Evolutionary conservation across 2,888 invertebrate species (phyloP).

Genomic region (Amphipyra tragopoginis): DNA sequence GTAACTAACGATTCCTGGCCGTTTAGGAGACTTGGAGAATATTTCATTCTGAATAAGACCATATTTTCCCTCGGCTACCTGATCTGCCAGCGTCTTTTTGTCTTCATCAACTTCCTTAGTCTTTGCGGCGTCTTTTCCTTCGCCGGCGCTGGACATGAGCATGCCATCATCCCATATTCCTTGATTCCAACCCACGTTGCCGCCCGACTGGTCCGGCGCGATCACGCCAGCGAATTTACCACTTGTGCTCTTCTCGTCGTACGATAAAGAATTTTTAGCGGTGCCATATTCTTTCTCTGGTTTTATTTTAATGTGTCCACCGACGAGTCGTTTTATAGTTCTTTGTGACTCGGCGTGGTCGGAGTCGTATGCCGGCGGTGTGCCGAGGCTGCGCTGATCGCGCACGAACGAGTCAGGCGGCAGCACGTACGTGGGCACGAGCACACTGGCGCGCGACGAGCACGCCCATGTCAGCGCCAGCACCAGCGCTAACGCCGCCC

Average conservation of each 20-base stretch:
- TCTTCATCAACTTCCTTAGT: constrained; percentile 91
- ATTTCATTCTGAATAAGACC: constrained; percentile 96
- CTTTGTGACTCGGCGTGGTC: constrained; percentile 82
- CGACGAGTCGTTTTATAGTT: constrained; percentile 92
- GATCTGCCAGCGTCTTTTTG: constrained; percentile 96
- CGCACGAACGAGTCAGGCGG: constrained; percentile 89
- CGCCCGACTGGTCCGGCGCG: constrained; percentile 85
- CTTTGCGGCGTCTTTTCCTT: constrained; percentile 89
- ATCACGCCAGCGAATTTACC: constrained; percentile 82
- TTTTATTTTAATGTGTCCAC: constrained; percentile 91
- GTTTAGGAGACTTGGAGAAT: constrained; percentile 92
- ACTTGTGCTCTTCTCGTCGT: constrained; percentile 78
- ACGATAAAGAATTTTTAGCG: constrained; percentile 81
- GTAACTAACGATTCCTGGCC: constrained; percentile 96
- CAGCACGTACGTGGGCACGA: constrained; percentile 88
- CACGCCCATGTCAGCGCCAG: constrained; percentile 86
- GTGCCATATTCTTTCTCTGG: constrained; percentile 82
- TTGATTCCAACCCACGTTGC: constrained; percentile 88
- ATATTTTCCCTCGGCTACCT: constrained; percentile 97
- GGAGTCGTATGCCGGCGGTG: constrained; percentile 68
- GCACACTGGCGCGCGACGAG: constrained; percentile 81
- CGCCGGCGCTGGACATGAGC: constrained; percentile 92
- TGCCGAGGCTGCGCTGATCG: constrained; percentile 85
- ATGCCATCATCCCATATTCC: constrained; percentile 92
- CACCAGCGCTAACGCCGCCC: constrained; percentile 86